These are phyloP conservation scores for Stenchaetothrips biformis DNA, from an alignment of 2,888 invertebrate genomes.

Conservation along the genomic window DNA sequence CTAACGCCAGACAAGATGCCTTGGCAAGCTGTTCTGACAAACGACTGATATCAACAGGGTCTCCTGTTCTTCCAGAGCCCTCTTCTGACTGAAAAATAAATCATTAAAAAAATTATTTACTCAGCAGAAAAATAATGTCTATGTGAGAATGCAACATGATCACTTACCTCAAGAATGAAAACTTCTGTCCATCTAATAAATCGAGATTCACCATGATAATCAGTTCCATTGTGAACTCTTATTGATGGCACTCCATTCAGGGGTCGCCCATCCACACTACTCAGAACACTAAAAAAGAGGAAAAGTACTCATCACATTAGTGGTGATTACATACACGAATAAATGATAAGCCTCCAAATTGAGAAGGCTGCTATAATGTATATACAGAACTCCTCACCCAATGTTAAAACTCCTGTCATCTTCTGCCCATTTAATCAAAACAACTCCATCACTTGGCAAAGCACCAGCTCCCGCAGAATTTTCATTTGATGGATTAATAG, in stretches of 20 bases:
- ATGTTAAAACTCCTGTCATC: conserved; percentile 70
- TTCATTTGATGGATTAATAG: conserved; percentile 52
- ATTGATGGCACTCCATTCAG: conserved; percentile 75
- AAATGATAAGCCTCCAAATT: not conserved
- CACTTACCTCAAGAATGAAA: conserved; percentile 63
- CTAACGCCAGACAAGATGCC: conserved; percentile 68
- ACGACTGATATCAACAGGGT: conserved; percentile 66
- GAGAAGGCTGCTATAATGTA: not conserved
- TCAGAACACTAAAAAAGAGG: conserved; percentile 61
- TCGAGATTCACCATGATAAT: conserved; percentile 61
- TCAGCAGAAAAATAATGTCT: not conserved
- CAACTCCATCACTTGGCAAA: conserved; percentile 59
- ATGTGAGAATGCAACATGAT: conserved; percentile 6
- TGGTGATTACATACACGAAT: too few species aligned
- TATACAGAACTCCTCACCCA: conserved; percentile 53
- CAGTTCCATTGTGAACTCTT: conserved; percentile 71
- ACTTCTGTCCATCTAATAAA: conserved; percentile 78
- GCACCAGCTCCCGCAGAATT: not conserved
- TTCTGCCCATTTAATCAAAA: conserved; percentile 68
- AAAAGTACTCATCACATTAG: too few species aligned
- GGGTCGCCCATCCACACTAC: conserved; percentile 65
- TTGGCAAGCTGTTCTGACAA: conserved; percentile 70
- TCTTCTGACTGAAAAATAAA: conserved; percentile 49
- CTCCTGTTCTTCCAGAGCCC: conserved; percentile 49
- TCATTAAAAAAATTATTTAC: conserved; percentile 10